Base-by-base conservation (phyloP, 2,888 invertebrate genomes). In the Cetonia aurata region DNA sequence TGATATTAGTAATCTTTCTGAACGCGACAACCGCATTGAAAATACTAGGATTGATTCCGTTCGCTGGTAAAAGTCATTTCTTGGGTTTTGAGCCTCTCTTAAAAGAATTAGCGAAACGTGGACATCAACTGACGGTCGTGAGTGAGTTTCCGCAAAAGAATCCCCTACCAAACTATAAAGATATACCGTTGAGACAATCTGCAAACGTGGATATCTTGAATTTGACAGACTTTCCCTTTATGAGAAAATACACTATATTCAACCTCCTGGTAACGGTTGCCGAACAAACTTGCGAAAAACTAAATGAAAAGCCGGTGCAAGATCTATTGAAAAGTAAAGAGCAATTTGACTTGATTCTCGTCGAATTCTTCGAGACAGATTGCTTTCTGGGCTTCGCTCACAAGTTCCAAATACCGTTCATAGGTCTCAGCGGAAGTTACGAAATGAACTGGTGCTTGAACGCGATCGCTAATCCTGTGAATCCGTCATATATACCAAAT, bases 331-430 rank as follows among this genome's bases (percentile, higher is more conserved):
- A 83, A 52, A 77, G 79, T 1, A 85, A 86, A 73, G 81, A 83
- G 0, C 87, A 87, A 60, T 92, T 89, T 77, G 92, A 93, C 80
- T 80, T 93, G 0, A 85, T 92, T 6, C 81, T 93, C 0, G 83
- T 89, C 59, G 93, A 93, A 81, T 88, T 88, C 71, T 93, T 93
- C 78, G 91, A 91, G 74, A 88, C 88, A 69, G 91, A 93, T 77
- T 92, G 93, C 79, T 88, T 89, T 80, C 82, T 91, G 72, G 90
- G 88, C 0, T 81, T 93, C 25, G 89, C 88, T 0, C 85, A 91
- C 77, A 87, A 88, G 75, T 85, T 92, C 12, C 82, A 87, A 52
- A 89, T 86, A 52, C 88, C 89, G 1, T 84, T 87, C 52, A 86
- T 89, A 55, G 87, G 87, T 1, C 80, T 89, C 66, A 85, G 86